Evolutionary conservation across 1,140 invertebrate species (phyloP).

Genomic region (Oncopodura yosiiana): DNA sequence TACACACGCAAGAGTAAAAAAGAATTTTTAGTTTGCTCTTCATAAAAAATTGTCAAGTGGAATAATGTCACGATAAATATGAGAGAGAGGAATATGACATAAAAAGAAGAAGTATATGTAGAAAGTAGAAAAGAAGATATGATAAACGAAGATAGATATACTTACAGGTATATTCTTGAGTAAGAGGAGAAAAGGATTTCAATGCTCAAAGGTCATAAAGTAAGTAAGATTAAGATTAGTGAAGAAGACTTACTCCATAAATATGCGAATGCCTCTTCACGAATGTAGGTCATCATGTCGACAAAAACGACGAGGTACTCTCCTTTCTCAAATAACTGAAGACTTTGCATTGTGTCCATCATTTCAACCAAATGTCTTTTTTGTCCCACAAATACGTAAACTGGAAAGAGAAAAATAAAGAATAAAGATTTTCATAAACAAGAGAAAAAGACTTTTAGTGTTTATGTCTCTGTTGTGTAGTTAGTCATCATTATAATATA

Average conservation of each 20-base stretch:
- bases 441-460: too few relatives aligned
- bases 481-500: too few relatives aligned
- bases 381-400: slow-evolving; percentile 85
- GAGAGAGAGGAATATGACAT: slow-evolving; percentile 4
- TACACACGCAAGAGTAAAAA: too few relatives aligned
- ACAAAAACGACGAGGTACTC: slow-evolving; percentile 93
- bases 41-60: too few relatives aligned
- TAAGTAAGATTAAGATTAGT: slow-evolving; percentile 1
- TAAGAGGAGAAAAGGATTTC: background rate
- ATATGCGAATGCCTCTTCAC: slow-evolving; percentile 67
- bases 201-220: background rate
- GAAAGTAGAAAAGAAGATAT: background rate
- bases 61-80: too few relatives aligned
- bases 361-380: slow-evolving; percentile 70
- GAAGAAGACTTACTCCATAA: slow-evolving; percentile 63
- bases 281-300: slow-evolving; percentile 74
- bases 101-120: background rate
- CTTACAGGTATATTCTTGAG: background rate
- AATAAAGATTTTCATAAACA: background rate
- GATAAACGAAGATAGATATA: background rate
- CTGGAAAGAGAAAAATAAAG: slow-evolving; percentile 45
- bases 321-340: slow-evolving; percentile 74
- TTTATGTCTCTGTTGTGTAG: too few relatives aligned
- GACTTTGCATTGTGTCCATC: slow-evolving; percentile 78
- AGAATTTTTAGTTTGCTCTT: too few relatives aligned